Conservation (phyloP, 2,888 invertebrate species). For the Ariolimax columbianus region DNA sequence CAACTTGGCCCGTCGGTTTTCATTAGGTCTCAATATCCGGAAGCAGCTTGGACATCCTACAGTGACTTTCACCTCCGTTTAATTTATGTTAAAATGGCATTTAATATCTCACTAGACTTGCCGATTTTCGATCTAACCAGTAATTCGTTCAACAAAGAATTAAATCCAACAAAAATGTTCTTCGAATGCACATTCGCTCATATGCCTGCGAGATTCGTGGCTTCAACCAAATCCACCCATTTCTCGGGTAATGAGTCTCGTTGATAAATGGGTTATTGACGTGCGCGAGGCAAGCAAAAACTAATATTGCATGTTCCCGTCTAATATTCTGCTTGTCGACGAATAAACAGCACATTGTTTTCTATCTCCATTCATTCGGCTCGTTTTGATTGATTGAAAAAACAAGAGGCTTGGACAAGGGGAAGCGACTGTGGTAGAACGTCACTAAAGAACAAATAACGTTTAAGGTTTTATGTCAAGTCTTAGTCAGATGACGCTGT, state of each 20-base stretch:
- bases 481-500: background rate
- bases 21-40: no score
- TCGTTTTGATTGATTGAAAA: constrained; percentile 28
- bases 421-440: background rate
- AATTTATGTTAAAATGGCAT: no score
- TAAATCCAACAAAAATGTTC: no score
- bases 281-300: constrained; percentile 6
- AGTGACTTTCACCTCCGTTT: no score
- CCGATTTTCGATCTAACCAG: no score
- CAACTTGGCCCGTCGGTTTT: no score
- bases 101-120: no score
- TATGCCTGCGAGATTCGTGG: background rate
- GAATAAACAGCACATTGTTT: constrained; percentile 30
- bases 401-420: background rate
- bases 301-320: constrained; percentile 30
- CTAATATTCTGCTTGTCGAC: constrained; percentile 23
- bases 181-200: background rate
- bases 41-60: no score
- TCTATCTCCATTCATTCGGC: constrained; percentile 13
- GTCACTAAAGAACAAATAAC: background rate
- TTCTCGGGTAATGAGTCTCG: background rate
- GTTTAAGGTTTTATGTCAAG: background rate
- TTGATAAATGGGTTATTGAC: constrained; percentile 27
- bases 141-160: no score
- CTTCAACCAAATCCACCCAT: background rate